Evolutionary conservation across 2,888 invertebrate genomes (phyloP).

Genomic region (Temnothorax ravouxi): DNA sequence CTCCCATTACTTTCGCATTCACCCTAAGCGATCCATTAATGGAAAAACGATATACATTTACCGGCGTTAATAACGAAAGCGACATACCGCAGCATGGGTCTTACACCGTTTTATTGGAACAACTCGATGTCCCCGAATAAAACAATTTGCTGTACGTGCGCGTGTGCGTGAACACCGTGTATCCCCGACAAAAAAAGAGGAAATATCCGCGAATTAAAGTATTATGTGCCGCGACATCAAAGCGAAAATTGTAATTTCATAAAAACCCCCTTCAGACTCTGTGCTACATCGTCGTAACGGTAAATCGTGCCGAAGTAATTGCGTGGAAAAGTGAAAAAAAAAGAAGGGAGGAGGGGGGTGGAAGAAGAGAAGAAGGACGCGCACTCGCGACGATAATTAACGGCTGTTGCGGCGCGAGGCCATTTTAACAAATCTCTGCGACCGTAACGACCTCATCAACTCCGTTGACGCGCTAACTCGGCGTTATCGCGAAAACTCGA

Average conservation of each 20-base stretch:
- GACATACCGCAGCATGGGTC: conserved; percentile 22
- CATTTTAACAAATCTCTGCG: conserved; percentile 68
- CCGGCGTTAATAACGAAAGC: conserved; percentile 44
- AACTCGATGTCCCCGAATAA: conserved; percentile 38
- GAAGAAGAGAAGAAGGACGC: conserved; percentile 9
- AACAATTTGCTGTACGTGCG: conserved; percentile 9
- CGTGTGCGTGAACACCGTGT: background rate
- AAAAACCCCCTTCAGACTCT: conserved; percentile 37
- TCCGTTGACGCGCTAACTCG: conserved; percentile 57
- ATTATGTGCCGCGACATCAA: conserved; percentile 55
- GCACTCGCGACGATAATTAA: conserved; percentile 61
- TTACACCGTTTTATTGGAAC: conserved; percentile 42
- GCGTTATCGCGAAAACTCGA: conserved; percentile 62
- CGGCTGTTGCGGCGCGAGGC: conserved; percentile 52
- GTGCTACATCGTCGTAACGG: conserved; percentile 29
- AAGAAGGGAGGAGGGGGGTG: background rate
- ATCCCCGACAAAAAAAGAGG: conserved; percentile 10
- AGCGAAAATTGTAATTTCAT: conserved; percentile 53
- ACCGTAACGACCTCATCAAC: conserved; percentile 71
- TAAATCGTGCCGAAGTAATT: conserved; percentile 58
- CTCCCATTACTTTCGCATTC: conserved; percentile 42
- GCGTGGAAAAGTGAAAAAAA: conserved; percentile 51
- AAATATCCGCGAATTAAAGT: conserved; percentile 51
- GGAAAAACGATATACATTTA: conserved; percentile 48
- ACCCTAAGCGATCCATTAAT: conserved; percentile 39